Evolutionary conservation across 1,140 invertebrate genomes (phyloP), one percentile per base, ranked within the genome.

Genomic region (Saxidomus purpurata): DNA sequence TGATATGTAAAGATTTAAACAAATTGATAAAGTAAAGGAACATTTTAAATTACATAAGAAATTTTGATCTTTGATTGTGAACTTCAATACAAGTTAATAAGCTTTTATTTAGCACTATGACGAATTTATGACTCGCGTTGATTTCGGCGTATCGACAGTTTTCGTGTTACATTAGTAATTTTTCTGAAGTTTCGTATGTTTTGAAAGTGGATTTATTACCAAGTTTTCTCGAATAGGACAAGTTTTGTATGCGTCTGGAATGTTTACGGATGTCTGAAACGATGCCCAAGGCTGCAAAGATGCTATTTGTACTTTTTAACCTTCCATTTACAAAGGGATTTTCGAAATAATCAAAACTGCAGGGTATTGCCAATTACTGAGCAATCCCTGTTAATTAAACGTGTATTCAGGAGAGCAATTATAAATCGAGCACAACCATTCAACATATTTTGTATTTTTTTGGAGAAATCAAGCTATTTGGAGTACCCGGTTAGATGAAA

Each of bases 321-420:
- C 80, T 67, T 15, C 52, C 34, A 25, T 36, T 61, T 82, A 82
- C 80, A 82, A 82, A 82, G 36, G 80, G 80, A 82, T 82, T 82
- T 82, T 82, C 61, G 22, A 43, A 38, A 82, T 82, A 47, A 40
- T 61, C 80, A 67, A 82, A 67, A 38, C 52, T 13, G 52, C 40
- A 36, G 55, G 80, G 55, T 40, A 22, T 9, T 31, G 22, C 59
- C 36, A 40, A 82, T 63, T 63, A 63, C 11, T 19, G 47, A 40
- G 40, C 55, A 67, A 63, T 59, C 52, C 22, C n/a, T 8, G n/a
- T 43, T 67, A 63, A 63, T 63, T 63, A 82, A 82, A 82, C 40
- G 55, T 82, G 80, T 82, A 38, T 81, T 59, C 28, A 19, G 28
- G 19, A 61, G 28, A 34, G 77, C 34, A 34, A 59, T 81, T 59